Percentiles rank a stretch among this genome's conserved stretches.
Conservation (phyloP, 2,888 invertebrate genomes). For the Lagria hirta region DNA sequence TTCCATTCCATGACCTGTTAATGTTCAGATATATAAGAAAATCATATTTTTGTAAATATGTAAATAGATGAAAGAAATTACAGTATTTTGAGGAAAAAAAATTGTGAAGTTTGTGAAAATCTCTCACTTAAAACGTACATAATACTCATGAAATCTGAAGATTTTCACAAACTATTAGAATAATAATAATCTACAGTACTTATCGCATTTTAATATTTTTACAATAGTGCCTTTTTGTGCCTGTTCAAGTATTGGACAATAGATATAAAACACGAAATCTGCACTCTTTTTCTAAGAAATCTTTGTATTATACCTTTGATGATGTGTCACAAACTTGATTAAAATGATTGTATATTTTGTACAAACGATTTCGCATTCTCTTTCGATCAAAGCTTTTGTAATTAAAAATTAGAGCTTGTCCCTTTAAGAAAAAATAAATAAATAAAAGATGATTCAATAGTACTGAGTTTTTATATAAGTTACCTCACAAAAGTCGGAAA, state of each 20-base stretch:
- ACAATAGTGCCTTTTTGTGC: conserved; percentile 50
- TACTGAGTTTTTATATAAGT: too few relatives aligned
- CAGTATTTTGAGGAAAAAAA: conserved; percentile 38
- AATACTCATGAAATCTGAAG: conserved; percentile 16
- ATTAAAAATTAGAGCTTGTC: conserved; percentile 52
- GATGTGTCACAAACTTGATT: conserved; percentile 33
- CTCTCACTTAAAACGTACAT: conserved; percentile 9
- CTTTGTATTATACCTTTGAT: conserved; percentile 29
- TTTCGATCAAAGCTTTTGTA: conserved; percentile 49
- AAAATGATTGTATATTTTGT: conserved; percentile 49
- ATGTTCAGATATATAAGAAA: conserved; percentile 12
- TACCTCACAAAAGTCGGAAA: too few relatives aligned
- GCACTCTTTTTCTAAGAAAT: conserved; percentile 25
- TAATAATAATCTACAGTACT: conserved; percentile 41
- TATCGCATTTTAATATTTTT: conserved; percentile 37
- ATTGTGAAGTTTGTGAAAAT: conserved; percentile 21
- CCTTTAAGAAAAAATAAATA: conserved; percentile 48
- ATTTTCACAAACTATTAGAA: conserved; percentile 22
- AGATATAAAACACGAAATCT: conserved; percentile 21
- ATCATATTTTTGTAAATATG: conserved; percentile 47
- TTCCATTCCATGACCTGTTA: conserved; percentile 25
- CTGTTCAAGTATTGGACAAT: conserved; percentile 20
- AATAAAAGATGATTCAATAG: conserved; percentile 10
- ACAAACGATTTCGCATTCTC: conserved; percentile 40
- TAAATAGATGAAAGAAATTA: conserved; percentile 35